Base-by-base conservation (phyloP, 2,888 invertebrate genomes). In the Aradus depressus region DNA sequence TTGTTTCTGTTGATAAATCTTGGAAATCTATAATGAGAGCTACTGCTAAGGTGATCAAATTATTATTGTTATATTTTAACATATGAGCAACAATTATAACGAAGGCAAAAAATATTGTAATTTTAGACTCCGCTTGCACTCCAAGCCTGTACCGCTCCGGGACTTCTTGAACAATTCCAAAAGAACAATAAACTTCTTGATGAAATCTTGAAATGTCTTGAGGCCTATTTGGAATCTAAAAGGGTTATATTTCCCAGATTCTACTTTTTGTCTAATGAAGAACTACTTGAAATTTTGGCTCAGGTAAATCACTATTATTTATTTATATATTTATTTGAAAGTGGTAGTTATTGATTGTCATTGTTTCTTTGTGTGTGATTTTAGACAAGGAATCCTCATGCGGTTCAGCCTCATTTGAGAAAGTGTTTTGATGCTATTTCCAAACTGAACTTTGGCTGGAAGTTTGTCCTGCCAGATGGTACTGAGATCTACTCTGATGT, bases 1-100 rank as follows among this genome's bases (percentile, higher is more conserved):
- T 93, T 66, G 75, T 76, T 3, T 73, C 79, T 47, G 91, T 92
- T 0, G 91, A 93, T 65, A 91, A 88, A 64, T 84, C 84, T 1
- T 92, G 87, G 78, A 90, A 90, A 65, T 88, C 88, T 57, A 80
- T 87, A 25, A 88, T 91, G 81, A 75, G 88, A 47, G 79, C 79
- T 64, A 77, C 86, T 2, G 79, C 81, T 25, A 88, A 87, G 71
- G 80, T 82, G 64, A 16, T n/a, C n/a, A n/a, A 8, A 4, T 31
- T 41, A 26, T 56, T 21, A 50, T 16, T 39, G 10, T 2, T 31
- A 23, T 21, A 22, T 10, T 21, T 48, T 18, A 35, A 50, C 14
- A 37, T 25, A n/a, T 6, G 5, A 22, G 18, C 6, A 34, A n/a
- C 18, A 2, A 28, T 39, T n/a, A 10, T 26, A 3, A 54, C n/a